Evolutionary conservation across 2,888 invertebrate genomes (phyloP).

Genomic region (Incurvaria masculella): DNA sequence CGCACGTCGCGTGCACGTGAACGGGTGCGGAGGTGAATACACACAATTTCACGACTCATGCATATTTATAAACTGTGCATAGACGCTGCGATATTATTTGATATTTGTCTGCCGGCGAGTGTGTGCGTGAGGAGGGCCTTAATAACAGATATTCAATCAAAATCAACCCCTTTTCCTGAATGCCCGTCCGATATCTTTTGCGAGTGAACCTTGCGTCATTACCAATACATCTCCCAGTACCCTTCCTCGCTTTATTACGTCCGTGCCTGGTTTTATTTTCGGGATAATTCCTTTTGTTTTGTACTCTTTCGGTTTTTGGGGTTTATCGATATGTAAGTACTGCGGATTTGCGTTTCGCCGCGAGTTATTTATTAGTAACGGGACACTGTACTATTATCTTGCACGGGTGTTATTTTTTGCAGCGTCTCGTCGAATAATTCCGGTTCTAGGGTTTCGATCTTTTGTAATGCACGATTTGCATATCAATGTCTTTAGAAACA

Average conservation of each 20-base stretch:
- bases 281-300: constrained; percentile 9
- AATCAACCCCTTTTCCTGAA: constrained; percentile 47
- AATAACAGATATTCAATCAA: constrained; percentile 58
- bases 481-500: not conserved
- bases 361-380: not conserved
- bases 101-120: constrained; percentile 31
- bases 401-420: not conserved
- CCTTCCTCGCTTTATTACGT: constrained; percentile 17
- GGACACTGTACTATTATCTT: not conserved
- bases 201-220: constrained; percentile 6
- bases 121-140: constrained; percentile 43
- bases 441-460: constrained; percentile 5
- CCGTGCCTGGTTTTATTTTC: constrained; percentile 31
- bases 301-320: not conserved
- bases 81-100: constrained; percentile 40
- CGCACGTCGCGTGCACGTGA: constrained; percentile 5
- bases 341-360: not conserved
- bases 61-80: constrained; percentile 51
- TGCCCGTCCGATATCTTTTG: constrained; percentile 43
- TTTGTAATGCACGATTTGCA: constrained; percentile 10
- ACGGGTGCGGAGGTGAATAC: constrained; percentile 23
- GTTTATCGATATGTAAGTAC: not conserved
- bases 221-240: constrained; percentile 36
- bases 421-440: not conserved
- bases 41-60: constrained; percentile 46